phyloP scores from a whole-genome alignment of 2,797 vertebrate species.

The Bovichtus variegatus region DNA sequence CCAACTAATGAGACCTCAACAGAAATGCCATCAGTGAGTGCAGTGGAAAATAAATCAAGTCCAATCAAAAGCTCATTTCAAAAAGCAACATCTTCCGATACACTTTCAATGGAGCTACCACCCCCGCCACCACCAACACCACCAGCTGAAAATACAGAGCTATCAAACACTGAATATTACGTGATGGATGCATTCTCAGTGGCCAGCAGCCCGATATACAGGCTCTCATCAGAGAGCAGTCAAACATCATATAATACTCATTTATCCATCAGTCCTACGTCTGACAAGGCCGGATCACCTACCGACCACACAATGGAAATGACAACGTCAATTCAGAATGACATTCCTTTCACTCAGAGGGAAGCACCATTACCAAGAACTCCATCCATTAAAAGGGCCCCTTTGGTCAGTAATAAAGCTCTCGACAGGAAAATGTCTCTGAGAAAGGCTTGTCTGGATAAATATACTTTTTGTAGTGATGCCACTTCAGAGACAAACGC shows the following conservation, averaged over 20 bases:
- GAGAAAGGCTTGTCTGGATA: constrained; percentile 71
- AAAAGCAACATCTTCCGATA: constrained; percentile 19
- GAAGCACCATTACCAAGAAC: constrained; percentile 57
- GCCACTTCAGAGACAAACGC: constrained; percentile 21
- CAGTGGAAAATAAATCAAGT: constrained; percentile 36
- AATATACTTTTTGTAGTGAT: constrained; percentile 60
- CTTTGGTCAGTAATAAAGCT: constrained; percentile 77
- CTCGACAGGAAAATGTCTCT: constrained; percentile 81
- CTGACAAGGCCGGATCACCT: constrained; percentile 50
- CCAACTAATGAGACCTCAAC: background rate
- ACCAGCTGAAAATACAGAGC: constrained; percentile 39
- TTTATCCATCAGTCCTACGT: constrained; percentile 50
- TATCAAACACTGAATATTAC: constrained; percentile 38
- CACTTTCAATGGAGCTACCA: constrained; percentile 53
- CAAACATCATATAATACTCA: constrained; percentile 59
- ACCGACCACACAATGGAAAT: constrained; percentile 38
- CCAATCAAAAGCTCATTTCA: constrained; percentile 38
- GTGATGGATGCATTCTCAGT: constrained; percentile 30
- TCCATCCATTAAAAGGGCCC: constrained; percentile 69
- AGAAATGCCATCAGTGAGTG: constrained; percentile 13
- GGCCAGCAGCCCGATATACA: constrained; percentile 63
- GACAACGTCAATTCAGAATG: constrained; percentile 32
- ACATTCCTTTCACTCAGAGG: constrained; percentile 16
- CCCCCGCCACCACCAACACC: constrained; percentile 26
- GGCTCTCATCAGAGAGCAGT: constrained; percentile 63